These are phyloP conservation scores for Ptyas mucosa DNA, from an alignment of 2,113 vertebrate genomes.

Conservation along the genomic window DNA sequence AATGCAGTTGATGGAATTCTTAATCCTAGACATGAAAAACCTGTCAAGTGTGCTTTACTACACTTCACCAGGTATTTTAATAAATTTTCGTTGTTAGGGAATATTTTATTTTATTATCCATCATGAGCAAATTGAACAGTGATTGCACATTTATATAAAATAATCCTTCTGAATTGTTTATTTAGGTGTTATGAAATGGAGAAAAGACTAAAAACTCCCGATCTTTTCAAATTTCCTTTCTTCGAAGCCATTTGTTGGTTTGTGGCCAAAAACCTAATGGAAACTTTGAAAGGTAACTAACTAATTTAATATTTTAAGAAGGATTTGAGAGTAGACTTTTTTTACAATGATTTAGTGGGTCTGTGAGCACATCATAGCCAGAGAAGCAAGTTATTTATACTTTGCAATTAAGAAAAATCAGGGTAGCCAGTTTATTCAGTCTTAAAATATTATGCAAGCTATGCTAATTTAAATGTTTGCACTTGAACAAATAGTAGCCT, in stretches of 20 bases:
- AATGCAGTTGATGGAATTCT: conserved; percentile 49
- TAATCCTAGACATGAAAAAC: conserved; percentile 54
- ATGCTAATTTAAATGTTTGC: neutral
- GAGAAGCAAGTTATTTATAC: neutral
- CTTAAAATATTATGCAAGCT: neutral
- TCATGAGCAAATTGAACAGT: conserved; percentile 32
- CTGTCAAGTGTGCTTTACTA: conserved; percentile 45
- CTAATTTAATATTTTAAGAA: conserved; percentile 21
- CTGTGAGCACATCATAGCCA: neutral
- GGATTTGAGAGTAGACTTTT: neutral
- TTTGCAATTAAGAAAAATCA: neutral
- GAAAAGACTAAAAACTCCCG: conserved; percentile 95
- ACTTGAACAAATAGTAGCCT: neutral
- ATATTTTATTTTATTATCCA: conserved; percentile 57
- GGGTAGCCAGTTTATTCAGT: neutral
- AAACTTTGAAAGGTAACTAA: conserved; percentile 93
- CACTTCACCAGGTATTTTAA: conserved; percentile 47
- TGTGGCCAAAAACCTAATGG: conserved; percentile 95
- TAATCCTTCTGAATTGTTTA: conserved; percentile 50
- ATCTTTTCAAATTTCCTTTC: conserved; percentile 98
- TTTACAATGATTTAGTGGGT: neutral
- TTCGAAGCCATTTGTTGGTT: conserved; percentile 99
- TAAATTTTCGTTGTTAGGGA: conserved; percentile 46
- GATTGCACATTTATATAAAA: conserved; percentile 35
- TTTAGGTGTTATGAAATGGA: conserved; percentile 98